A percentile compares a stretch with the other conserved stretches of the same genome.
phyloP scores from a whole-genome alignment of 2,797 vertebrate species.

The Scolopax bukidnonensis region DNA sequence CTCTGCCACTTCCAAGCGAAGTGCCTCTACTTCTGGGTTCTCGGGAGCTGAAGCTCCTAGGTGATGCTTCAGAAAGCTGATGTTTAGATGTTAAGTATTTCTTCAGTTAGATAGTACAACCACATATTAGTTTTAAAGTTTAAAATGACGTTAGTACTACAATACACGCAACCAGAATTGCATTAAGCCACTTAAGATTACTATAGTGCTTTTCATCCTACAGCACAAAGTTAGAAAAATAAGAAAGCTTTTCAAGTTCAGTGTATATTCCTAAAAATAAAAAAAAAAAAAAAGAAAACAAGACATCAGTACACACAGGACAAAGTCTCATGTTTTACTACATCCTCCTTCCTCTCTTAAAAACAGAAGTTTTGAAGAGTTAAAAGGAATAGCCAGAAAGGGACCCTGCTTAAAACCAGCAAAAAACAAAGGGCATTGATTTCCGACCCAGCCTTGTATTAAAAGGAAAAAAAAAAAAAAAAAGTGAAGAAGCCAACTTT shows the following conservation, averaged over 20 bases:
- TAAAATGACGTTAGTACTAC: background rate
- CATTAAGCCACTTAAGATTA: background rate
- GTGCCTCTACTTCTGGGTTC: conserved; percentile 83
- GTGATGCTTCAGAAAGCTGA: conserved; percentile 93
- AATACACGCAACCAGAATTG: background rate
- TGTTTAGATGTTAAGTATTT: conserved; percentile 75
- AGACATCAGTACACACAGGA: background rate
- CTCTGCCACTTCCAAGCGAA: conserved; percentile 87
- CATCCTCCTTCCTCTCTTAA: background rate
- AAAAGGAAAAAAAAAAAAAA: background rate
- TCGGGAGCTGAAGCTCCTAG: conserved; percentile 84
- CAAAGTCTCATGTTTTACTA: background rate
- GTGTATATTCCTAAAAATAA: background rate
- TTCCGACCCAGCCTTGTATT: accelerated
- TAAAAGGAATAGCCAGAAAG: background rate
- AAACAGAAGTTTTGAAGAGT: background rate
- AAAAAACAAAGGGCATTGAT: background rate
- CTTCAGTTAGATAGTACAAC: background rate
- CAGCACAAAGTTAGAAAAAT: background rate
- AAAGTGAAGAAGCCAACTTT: background rate
- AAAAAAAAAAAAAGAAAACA: too few relatives aligned
- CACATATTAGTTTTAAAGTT: background rate
- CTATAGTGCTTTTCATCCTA: background rate
- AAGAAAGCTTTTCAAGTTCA: background rate
- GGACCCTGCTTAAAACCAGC: background rate